These are phyloP conservation scores for Bradysia coprophila DNA, from an alignment of 1,140 invertebrate species.

Conservation along the genomic window DNA sequence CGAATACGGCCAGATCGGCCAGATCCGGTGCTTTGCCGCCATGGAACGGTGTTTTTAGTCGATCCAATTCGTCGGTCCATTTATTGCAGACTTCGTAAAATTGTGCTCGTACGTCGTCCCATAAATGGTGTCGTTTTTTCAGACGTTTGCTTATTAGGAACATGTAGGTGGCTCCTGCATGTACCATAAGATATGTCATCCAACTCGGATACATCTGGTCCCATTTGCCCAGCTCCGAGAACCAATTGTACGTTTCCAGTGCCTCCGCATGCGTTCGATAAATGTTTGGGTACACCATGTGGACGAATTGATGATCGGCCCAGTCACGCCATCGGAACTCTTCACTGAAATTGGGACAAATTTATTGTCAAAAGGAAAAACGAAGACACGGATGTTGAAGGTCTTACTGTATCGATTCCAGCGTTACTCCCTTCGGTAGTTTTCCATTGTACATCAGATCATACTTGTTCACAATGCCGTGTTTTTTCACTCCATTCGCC, in stretches of 20 bases:
- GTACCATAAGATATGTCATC: constrained; percentile 74
- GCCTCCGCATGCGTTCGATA: constrained; percentile 76
- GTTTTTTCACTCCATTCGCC: constrained; percentile 42
- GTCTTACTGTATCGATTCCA: too few relatives aligned
- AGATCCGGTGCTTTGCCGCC: constrained; percentile 77
- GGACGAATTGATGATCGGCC: constrained; percentile 81
- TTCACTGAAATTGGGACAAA: constrained; percentile 46
- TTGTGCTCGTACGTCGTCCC: constrained; percentile 74
- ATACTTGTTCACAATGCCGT: constrained; percentile 86
- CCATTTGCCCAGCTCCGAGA: constrained; percentile 83
- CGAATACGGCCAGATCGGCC: constrained; percentile 86
- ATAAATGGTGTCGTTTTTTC: constrained; percentile 70
- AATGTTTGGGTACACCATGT: constrained; percentile 90
- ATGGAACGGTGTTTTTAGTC: constrained; percentile 54
- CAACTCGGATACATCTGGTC: constrained; percentile 67
- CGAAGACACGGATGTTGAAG: too few relatives aligned
- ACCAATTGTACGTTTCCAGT: constrained; percentile 78
- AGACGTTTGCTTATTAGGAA: constrained; percentile 78
- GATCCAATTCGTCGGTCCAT: constrained; percentile 57
- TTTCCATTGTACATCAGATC: constrained; percentile 72
- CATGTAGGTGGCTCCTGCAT: constrained; percentile 87
- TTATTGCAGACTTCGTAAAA: constrained; percentile 74
- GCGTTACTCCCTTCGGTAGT: constrained; percentile 28
- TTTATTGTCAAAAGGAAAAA: too few relatives aligned
- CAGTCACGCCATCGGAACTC: constrained; percentile 91